A percentile compares a stretch with the other conserved stretches of the same genome.
Evolutionary conservation across 2,888 invertebrate species (phyloP).

Genomic region (Congeria kusceri): DNA sequence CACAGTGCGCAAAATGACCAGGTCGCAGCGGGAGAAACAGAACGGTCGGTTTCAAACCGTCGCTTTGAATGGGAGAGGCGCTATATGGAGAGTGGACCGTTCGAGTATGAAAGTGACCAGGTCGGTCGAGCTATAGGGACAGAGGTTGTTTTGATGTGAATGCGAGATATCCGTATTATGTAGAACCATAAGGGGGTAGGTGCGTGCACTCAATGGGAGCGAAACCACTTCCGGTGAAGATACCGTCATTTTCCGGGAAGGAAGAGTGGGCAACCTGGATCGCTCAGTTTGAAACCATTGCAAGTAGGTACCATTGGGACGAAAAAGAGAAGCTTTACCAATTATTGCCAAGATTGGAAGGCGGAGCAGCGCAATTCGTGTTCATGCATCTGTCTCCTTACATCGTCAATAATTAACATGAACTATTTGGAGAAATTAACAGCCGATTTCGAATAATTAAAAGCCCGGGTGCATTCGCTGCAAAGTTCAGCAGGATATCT

Average conservation of each 20-base stretch:
- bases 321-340: conserved; percentile 27
- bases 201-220: too few species aligned
- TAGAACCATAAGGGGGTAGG: too few species aligned
- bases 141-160: too few species aligned
- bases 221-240: conserved; percentile 11
- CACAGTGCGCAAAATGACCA: too few species aligned
- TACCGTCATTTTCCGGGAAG: conserved; percentile 31
- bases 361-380: conserved; percentile 46
- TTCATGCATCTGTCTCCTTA: conserved; percentile 28
- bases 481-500: conserved; percentile 37
- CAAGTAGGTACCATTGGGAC: conserved; percentile 15
- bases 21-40: too few species aligned
- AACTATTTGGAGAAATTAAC: conserved; percentile 34
- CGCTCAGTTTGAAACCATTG: conserved; percentile 36
- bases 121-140: too few species aligned
- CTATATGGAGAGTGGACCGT: too few species aligned
- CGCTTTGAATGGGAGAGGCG: too few species aligned
- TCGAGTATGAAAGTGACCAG: too few species aligned
- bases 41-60: too few species aligned
- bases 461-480: conserved; percentile 37
- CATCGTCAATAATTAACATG: conserved; percentile 14
- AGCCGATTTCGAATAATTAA: conserved; percentile 45
- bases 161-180: too few species aligned
- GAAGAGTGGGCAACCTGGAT: conserved; percentile 50
- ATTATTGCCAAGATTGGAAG: conserved; percentile 38